Percentiles rank a stretch among this genome's conserved stretches.
Conservation (phyloP, 2,888 invertebrate genomes). For the Poecilus cupreus region DNA sequence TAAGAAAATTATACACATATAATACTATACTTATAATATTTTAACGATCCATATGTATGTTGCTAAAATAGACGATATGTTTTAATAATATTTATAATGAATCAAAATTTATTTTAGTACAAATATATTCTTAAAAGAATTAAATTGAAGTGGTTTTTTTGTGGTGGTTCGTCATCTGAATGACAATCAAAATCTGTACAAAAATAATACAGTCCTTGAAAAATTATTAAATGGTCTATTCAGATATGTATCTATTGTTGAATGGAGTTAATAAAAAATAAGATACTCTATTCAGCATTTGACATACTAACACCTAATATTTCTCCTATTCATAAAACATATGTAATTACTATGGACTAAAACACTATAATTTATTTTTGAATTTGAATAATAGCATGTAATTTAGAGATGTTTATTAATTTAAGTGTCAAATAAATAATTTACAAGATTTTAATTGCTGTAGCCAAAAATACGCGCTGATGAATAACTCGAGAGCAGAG, state of each 20-base stretch:
- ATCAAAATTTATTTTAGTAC: no score
- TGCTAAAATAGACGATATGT: no score
- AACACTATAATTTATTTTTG: constrained; percentile 44
- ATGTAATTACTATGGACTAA: constrained; percentile 12
- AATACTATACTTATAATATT: neutral
- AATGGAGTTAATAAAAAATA: constrained; percentile 30
- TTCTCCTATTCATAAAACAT: constrained; percentile 35
- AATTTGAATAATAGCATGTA: constrained; percentile 34
- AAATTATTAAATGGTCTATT: constrained; percentile 38
- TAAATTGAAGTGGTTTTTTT: no score
- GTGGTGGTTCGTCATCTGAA: neutral
- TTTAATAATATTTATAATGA: no score
- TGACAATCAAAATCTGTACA: constrained; percentile 21
- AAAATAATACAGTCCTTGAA: constrained; percentile 44
- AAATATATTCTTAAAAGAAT: no score
- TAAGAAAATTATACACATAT: neutral
- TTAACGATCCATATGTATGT: neutral
- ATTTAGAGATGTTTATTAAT: constrained; percentile 24
- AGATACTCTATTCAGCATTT: neutral
- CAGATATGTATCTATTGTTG: constrained; percentile 51
- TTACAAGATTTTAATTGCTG: constrained; percentile 25
- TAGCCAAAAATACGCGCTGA: neutral
- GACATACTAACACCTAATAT: constrained; percentile 31
- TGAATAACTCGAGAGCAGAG: neutral
- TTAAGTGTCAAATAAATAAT: constrained; percentile 31